A percentile compares a stretch with the other conserved stretches of the same genome.
Conservation (phyloP, 1,140 invertebrate genomes). For the Drosophila prosaltans region DNA sequence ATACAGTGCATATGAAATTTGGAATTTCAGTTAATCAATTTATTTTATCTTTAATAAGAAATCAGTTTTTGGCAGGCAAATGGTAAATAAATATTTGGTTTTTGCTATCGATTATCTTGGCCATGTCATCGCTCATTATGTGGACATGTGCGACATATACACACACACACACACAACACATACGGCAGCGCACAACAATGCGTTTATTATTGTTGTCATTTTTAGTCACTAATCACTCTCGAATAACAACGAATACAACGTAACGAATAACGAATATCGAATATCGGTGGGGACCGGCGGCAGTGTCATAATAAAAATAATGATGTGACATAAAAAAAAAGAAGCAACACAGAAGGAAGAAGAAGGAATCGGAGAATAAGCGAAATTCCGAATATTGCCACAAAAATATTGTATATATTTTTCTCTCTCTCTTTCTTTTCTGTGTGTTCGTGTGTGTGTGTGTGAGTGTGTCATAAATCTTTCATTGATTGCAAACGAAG, state of each 20-base stretch:
- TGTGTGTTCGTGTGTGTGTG: conserved; percentile 30
- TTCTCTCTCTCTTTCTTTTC: conserved; percentile 5
- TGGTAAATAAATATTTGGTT: conserved; percentile 53
- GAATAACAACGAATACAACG: conserved; percentile 47
- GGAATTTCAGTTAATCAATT: conserved; percentile 9
- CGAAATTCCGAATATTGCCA: conserved; percentile 9
- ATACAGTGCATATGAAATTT: too few species aligned
- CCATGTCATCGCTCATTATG: conserved; percentile 44
- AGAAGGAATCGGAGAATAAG: conserved; percentile 4
- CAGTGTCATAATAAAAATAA: conserved; percentile 78
- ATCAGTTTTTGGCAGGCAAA: conserved; percentile 10
- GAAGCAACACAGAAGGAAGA: conserved; percentile 7
- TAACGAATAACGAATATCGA: conserved; percentile 9
- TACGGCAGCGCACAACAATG: conserved; percentile 18
- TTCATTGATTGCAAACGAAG: conserved; percentile 80
- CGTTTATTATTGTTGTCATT: conserved; percentile 61
- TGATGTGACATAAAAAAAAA: conserved; percentile 76
- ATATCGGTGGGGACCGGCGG: conserved; percentile 33
- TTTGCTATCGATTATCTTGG: conserved; percentile 50
- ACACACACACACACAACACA: conserved; percentile 20
- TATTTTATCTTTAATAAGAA: conserved; percentile 8
- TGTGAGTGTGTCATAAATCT: conserved; percentile 72
- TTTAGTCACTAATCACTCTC: conserved; percentile 75
- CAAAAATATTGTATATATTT: conserved; percentile 39
- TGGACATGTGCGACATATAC: conserved; percentile 15